Conservation (phyloP, 2,888 invertebrate species). For the Lampropteryx suffumata region DNA sequence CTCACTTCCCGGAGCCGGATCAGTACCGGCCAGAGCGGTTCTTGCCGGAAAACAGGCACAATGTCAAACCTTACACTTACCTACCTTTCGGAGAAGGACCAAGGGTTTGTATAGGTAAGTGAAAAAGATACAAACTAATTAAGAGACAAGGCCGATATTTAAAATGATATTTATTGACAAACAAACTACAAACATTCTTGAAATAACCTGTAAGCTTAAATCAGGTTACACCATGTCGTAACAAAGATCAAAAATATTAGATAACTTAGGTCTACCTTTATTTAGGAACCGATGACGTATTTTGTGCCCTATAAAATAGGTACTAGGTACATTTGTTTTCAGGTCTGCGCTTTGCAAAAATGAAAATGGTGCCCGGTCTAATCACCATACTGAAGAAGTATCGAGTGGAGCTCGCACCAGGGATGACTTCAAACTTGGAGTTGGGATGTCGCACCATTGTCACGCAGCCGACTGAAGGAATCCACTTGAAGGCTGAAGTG, state of each 20-base stretch:
- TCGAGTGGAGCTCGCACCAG: conserved; percentile 39
- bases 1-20: conserved; percentile 59
- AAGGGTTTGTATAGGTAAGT: conserved; percentile 63
- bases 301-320: too few relatives aligned
- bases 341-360: conserved; percentile 43
- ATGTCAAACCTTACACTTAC: conserved; percentile 57
- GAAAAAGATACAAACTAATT: too few relatives aligned
- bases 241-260: too few relatives aligned
- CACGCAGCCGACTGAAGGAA: conserved; percentile 26
- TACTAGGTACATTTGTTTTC: neutral
- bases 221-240: too few relatives aligned
- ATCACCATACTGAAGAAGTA: conserved; percentile 50
- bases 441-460: conserved; percentile 38
- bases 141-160: too few relatives aligned
- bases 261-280: too few relatives aligned
- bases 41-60: conserved; percentile 44
- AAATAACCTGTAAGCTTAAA: too few relatives aligned
- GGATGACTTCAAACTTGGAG: conserved; percentile 34
- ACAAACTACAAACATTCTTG: too few relatives aligned
- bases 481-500: conserved; percentile 14
- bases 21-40: conserved; percentile 60
- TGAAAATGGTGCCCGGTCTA: conserved; percentile 49
- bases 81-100: conserved; percentile 69
- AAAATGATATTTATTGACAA: too few relatives aligned
- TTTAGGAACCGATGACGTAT: too few relatives aligned